Conservation (phyloP, 2,888 invertebrate genomes). For the Aleiodes testaceus region DNA sequence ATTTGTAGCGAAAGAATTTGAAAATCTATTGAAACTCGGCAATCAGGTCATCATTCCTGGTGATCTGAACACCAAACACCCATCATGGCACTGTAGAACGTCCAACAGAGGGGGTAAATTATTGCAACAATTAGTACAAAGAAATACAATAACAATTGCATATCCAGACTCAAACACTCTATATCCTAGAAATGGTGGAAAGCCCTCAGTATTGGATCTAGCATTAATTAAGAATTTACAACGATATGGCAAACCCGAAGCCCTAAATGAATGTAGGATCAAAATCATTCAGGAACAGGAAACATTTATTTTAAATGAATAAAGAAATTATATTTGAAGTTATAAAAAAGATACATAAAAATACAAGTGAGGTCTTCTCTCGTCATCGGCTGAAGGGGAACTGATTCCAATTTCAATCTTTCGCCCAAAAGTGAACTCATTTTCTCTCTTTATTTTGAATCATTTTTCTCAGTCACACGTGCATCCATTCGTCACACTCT, state of each 20-base stretch:
- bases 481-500: too few species aligned
- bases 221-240: slow-evolving; percentile 20
- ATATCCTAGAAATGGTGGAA: not conserved
- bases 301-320: too few species aligned
- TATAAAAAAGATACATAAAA: too few species aligned
- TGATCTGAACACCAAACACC: not conserved
- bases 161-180: not conserved
- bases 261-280: not conserved
- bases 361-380: too few species aligned
- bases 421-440: too few species aligned
- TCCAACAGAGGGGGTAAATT: not conserved
- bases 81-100: not conserved
- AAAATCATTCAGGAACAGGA: too few species aligned
- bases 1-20: not conserved
- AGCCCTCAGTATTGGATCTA: not conserved
- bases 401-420: too few species aligned
- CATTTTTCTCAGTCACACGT: too few species aligned
- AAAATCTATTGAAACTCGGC: not conserved
- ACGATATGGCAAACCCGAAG: not conserved
- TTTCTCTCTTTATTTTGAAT: too few species aligned
- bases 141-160: not conserved
- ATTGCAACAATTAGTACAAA: not conserved
- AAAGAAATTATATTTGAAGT: too few species aligned
- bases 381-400: too few species aligned
- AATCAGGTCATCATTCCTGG: not conserved